Conservation (phyloP, 2,888 invertebrate species). For the Andrena marginata region DNA sequence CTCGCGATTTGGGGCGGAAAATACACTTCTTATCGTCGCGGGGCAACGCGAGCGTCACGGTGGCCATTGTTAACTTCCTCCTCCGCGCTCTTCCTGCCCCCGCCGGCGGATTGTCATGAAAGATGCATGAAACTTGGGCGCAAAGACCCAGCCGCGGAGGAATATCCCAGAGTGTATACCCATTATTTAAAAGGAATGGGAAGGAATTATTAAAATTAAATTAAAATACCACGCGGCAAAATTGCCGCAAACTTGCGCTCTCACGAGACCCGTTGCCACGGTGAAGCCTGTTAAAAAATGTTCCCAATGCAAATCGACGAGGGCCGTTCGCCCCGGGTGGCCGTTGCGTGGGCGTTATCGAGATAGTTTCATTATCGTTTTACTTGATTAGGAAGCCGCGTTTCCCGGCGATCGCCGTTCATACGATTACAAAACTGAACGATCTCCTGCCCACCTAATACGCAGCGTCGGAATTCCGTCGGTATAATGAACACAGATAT, state of each 20-base stretch:
- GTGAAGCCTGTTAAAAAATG: neutral
- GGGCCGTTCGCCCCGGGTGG: neutral
- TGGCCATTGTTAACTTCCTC: conserved; percentile 13
- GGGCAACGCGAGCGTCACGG: neutral
- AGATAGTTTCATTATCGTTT: conserved; percentile 49
- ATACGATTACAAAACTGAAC: conserved; percentile 37
- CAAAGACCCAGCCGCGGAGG: neutral
- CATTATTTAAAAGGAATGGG: conserved; percentile 1
- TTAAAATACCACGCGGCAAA: neutral
- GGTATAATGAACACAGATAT: conserved; percentile 62
- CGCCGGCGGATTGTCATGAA: neutral
- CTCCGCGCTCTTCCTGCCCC: neutral
- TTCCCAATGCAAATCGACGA: conserved; percentile 5
- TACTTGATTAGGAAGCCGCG: conserved; percentile 38
- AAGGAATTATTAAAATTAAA: neutral
- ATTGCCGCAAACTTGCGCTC: neutral
- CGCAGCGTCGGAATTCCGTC: conserved; percentile 33
- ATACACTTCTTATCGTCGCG: conserved; percentile 32
- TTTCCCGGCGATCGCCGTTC: conserved; percentile 5
- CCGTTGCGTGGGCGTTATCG: conserved; percentile 10
- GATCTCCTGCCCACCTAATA: conserved; percentile 16
- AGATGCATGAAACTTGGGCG: neutral
- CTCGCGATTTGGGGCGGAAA: conserved; percentile 35
- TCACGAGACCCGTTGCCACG: neutral
- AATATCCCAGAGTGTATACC: neutral